Conservation (phyloP, 2,113 vertebrate genomes). For the Neolamprologus hecqui region DNA sequence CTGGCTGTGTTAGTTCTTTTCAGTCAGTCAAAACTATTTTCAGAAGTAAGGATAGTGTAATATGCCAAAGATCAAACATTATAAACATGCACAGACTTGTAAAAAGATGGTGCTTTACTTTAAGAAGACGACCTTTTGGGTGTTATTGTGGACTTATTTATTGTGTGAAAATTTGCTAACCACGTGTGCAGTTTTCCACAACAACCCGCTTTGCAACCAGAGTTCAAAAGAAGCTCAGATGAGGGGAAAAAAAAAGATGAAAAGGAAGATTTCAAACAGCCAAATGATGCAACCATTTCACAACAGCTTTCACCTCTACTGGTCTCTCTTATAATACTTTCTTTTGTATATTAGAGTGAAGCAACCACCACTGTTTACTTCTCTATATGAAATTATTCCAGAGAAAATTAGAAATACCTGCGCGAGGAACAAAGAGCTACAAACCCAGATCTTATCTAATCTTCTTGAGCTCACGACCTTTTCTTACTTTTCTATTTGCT, state of each 20-base stretch:
- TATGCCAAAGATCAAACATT: not conserved
- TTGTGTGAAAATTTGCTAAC: not conserved
- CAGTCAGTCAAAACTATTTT: not conserved
- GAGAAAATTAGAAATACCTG: not conserved
- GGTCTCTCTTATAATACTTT: not conserved
- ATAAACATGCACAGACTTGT: not conserved
- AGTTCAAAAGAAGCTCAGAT: not conserved
- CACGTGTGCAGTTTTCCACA: not conserved
- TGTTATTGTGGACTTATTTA: not conserved
- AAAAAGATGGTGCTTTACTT: not conserved
- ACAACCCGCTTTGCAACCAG: not conserved
- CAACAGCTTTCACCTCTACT: not conserved
- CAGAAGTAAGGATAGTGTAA: not conserved
- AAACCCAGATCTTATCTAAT: not conserved
- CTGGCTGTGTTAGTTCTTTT: not conserved
- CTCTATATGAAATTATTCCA: not conserved
- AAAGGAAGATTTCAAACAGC: not conserved
- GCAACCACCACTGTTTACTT: not conserved
- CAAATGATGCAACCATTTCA: conserved; percentile 26
- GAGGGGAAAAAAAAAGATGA: not conserved
- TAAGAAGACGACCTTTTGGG: not conserved
- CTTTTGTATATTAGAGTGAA: not conserved
- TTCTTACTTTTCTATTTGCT: not conserved
- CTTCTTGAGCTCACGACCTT: not conserved
- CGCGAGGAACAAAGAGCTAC: not conserved